Evolutionary conservation across 1,140 invertebrate genomes (phyloP).

Genomic region (Phenacoccus solenopsis): DNA sequence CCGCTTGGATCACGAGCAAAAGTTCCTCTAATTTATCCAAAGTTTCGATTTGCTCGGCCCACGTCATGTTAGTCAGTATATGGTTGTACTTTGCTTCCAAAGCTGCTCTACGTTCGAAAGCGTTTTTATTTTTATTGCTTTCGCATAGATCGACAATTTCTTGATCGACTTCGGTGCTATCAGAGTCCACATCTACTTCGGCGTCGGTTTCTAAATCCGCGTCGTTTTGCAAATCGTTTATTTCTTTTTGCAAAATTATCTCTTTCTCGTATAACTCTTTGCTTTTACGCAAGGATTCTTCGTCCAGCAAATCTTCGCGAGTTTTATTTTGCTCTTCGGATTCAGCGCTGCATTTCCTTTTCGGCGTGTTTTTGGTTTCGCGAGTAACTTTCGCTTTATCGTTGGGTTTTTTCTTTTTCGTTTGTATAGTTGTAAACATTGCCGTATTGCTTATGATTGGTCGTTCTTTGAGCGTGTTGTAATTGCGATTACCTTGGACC

Average conservation of each 20-base stretch:
- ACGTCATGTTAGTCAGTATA: slow-evolving; percentile 22
- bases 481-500: background rate
- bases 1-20: slow-evolving; percentile 21
- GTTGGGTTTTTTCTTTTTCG: background rate
- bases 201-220: slow-evolving; percentile 25
- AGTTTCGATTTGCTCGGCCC: slow-evolving; percentile 25
- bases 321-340: slow-evolving; percentile 19
- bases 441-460: slow-evolving; percentile 21
- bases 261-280: slow-evolving; percentile 62
- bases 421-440: slow-evolving; percentile 3
- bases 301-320: slow-evolving; percentile 22
- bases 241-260: slow-evolving; percentile 64
- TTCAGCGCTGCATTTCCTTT: slow-evolving; percentile 19
- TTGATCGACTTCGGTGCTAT: background rate
- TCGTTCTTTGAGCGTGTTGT: slow-evolving; percentile 9
- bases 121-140: background rate
- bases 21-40: slow-evolving; percentile 25
- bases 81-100: background rate
- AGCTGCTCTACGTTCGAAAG: background rate
- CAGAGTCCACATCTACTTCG: background rate
- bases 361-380: background rate
- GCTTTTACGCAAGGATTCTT: slow-evolving; percentile 26
- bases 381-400: background rate
- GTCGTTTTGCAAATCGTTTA: slow-evolving; percentile 55
- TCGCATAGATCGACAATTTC: background rate